phyloP scores from a whole-genome alignment of 2,113 vertebrate species.

The Probosciger aterrimus region DNA sequence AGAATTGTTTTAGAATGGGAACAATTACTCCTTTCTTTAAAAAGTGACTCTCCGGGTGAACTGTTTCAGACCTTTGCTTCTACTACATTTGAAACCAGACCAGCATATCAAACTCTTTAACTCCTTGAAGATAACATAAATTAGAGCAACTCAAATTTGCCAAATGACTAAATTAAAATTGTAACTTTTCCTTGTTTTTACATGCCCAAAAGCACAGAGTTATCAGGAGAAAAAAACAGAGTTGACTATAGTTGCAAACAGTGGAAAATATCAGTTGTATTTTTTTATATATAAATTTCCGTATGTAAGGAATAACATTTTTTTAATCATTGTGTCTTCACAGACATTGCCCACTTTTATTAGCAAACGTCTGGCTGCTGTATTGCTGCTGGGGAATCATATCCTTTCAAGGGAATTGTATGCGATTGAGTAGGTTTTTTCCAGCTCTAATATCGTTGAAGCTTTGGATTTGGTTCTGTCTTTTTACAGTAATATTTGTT shows the following conservation, averaged over 20 bases:
- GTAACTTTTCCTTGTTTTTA: background rate
- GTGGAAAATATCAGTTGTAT: background rate
- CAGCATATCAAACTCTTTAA: background rate
- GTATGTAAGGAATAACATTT: background rate
- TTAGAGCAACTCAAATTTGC: background rate
- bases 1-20: slow-evolving; percentile 25
- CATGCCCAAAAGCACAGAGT: background rate
- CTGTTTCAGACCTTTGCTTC: background rate
- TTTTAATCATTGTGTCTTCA: background rate
- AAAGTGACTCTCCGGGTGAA: background rate
- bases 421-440: background rate
- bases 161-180: background rate
- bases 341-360: background rate
- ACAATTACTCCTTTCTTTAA: background rate
- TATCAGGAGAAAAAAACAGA: background rate
- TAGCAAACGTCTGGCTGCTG: background rate
- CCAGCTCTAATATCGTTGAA: background rate
- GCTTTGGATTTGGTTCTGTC: background rate
- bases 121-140: background rate
- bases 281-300: background rate
- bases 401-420: background rate
- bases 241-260: background rate
- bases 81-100: background rate
- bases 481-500: background rate
- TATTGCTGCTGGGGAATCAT: background rate